phyloP scores from a whole-genome alignment of 1,140 invertebrate species.

The Cydia amplana region DNA sequence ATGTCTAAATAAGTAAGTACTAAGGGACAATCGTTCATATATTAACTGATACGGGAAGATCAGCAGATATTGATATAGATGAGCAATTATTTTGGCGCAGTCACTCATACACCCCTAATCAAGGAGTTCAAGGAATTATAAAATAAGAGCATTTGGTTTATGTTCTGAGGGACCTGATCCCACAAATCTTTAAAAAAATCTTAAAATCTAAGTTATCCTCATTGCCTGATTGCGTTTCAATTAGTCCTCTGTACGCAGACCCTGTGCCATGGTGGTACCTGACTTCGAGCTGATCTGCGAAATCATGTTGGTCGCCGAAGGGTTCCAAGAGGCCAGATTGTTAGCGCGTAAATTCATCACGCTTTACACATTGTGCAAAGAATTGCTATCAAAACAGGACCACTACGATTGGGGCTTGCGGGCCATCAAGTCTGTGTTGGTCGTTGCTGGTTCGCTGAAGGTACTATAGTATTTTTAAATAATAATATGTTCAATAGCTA shows the following conservation, averaged over 20 bases:
- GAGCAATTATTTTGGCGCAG: too few species aligned
- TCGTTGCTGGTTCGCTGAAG: conserved; percentile 92
- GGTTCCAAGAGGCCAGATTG: conserved; percentile 92
- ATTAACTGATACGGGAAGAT: too few species aligned
- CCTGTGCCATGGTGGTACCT: conserved; percentile 97
- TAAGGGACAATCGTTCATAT: too few species aligned
- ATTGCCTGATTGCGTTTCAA: neutral
- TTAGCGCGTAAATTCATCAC: conserved; percentile 96
- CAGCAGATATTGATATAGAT: too few species aligned
- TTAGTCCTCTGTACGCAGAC: conserved; percentile 76
- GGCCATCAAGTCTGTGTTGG: conserved; percentile 95
- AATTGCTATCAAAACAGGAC: conserved; percentile 94
- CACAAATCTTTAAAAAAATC: too few species aligned
- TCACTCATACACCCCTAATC: too few species aligned
- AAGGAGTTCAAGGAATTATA: too few species aligned
- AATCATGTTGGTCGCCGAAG: conserved; percentile 96
- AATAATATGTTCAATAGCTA: neutral
- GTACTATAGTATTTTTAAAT: conserved; percentile 50
- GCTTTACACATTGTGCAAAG: conserved; percentile 91
- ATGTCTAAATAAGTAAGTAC: neutral
- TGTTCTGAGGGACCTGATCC: too few species aligned
- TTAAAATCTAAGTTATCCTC: too few species aligned
- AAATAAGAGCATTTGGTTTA: too few species aligned
- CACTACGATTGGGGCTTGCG: conserved; percentile 97
- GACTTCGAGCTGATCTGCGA: conserved; percentile 96